Conservation (phyloP, 2,888 invertebrate species). For the Apodemia mormo region DNA sequence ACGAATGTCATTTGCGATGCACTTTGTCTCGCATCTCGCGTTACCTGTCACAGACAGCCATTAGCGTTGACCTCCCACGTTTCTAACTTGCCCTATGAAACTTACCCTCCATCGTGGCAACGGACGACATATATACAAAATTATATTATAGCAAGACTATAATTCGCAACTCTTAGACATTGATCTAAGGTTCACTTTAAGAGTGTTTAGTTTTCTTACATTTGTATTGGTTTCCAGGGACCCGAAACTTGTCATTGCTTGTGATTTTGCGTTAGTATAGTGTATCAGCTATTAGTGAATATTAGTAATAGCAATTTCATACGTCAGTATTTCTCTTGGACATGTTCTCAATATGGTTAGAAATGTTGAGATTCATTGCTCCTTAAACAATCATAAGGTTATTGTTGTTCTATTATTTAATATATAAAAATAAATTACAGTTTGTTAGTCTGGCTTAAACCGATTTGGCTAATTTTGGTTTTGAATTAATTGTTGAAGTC, state of each 20-base stretch:
- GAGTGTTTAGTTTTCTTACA: conserved; percentile 38
- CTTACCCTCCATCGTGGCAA: conserved; percentile 60
- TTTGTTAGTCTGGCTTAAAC: too few relatives aligned
- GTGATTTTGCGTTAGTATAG: conserved; percentile 56
- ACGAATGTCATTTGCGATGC: conserved; percentile 59
- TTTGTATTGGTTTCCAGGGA: conserved; percentile 46
- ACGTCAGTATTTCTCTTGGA: conserved; percentile 41
- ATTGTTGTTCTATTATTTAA: neutral
- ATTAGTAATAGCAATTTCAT: conserved; percentile 34
- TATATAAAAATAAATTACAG: too few relatives aligned
- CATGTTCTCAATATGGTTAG: neutral
- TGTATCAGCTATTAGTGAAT: conserved; percentile 19
- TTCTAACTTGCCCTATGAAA: conserved; percentile 58
- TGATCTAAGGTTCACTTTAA: conserved; percentile 21
- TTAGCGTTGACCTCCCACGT: conserved; percentile 73
- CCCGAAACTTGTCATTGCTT: conserved; percentile 74
- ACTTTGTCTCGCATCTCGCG: conserved; percentile 72
- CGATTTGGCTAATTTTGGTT: too few relatives aligned
- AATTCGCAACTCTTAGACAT: neutral
- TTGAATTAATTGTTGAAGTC: too few relatives aligned
- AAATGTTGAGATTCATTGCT: neutral
- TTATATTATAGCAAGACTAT: conserved; percentile 13
- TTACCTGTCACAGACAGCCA: conserved; percentile 77
- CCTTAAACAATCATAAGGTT: neutral
- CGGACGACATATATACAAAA: conserved; percentile 50